Conservation (phyloP, 2,797 vertebrate species). For the Lutjanus campechanus region DNA sequence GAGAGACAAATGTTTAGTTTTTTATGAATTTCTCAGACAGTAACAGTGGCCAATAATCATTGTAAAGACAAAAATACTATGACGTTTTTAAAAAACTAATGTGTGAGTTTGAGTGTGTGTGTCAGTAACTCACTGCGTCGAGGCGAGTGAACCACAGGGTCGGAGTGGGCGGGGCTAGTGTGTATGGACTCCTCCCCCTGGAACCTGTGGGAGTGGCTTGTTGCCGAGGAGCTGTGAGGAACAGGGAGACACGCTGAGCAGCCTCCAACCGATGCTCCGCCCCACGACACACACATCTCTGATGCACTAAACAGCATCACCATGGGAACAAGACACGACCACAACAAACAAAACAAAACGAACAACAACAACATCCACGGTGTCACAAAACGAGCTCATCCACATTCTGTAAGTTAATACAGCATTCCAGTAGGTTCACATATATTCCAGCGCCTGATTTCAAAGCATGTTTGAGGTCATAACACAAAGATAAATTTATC, state of each 20-base stretch:
- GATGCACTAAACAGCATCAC: slow-evolving; percentile 78
- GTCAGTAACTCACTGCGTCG: slow-evolving; percentile 84
- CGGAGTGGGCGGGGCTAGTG: slow-evolving; percentile 83
- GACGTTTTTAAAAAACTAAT: neutral
- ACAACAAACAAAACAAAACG: slow-evolving; percentile 66
- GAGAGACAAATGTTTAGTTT: too few species aligned
- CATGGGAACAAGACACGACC: slow-evolving; percentile 67
- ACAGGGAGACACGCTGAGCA: slow-evolving; percentile 89
- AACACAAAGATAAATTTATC: slow-evolving; percentile 21
- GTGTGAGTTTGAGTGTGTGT: neutral
- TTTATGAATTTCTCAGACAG: too few species aligned
- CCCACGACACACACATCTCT: slow-evolving; percentile 86
- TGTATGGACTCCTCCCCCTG: slow-evolving; percentile 86
- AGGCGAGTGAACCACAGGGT: slow-evolving; percentile 84
- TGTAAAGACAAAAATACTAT: too few species aligned
- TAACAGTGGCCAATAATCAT: neutral
- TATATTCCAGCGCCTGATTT: slow-evolving; percentile 74
- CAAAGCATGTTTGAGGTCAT: neutral
- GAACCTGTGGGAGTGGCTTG: slow-evolving; percentile 78
- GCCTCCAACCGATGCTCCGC: slow-evolving; percentile 81
- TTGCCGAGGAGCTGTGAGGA: slow-evolving; percentile 88
- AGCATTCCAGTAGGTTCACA: slow-evolving; percentile 59
- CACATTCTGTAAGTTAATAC: slow-evolving; percentile 56
- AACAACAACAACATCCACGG: slow-evolving; percentile 73
- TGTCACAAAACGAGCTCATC: slow-evolving; percentile 76